Evolutionary conservation across 2,888 invertebrate species (phyloP), one percentile per base, ranked within the genome.

Genomic region (Parascotia fuliginaria): DNA sequence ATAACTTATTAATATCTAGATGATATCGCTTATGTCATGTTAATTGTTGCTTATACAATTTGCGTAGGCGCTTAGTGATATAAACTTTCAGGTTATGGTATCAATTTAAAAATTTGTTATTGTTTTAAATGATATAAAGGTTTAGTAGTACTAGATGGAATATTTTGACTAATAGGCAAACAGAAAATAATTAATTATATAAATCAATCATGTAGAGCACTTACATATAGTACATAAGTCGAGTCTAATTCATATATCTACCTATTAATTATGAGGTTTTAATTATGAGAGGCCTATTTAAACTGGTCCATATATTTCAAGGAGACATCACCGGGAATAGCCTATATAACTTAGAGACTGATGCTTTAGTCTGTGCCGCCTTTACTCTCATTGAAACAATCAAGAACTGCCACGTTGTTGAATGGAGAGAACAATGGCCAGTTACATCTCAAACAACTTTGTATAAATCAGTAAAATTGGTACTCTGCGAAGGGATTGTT

Each of bases 341-440:
- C 19, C 19, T 19, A 19, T 19, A 5, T 64, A 65, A 70, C 65
- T 67, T 55, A 42, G 37, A 48, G 53, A 55, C 57, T 48, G 41
- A 69, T 60, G 64, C 48, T 61, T 60, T 54, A 53, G 62, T 61
- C 55, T 50, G 52, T 37, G 42, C 31, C 47, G 49, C 48, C 54
- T 54, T 55, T 37, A 44, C 43, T 45, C 51, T 59, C 49, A 49
- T 60, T 54, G 53, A 62, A 66, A 70, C 63, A 67, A 69, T 65
- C 62, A 58, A 57, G 66, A 47, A 56, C 53, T 48, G 43, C 47
- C 41, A 31, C 40, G 40, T 65, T 52, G 61, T 56, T 67, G 55
- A 60, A 70, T 56, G 42, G 39, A 47, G 46, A 55, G 51, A 65
- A 74, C 74, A 72, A 70, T 70, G 42, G 61, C 51, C 61, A 56